Conservation (phyloP, 2,888 invertebrate species). For the Scrobipalpa atriplicella region DNA sequence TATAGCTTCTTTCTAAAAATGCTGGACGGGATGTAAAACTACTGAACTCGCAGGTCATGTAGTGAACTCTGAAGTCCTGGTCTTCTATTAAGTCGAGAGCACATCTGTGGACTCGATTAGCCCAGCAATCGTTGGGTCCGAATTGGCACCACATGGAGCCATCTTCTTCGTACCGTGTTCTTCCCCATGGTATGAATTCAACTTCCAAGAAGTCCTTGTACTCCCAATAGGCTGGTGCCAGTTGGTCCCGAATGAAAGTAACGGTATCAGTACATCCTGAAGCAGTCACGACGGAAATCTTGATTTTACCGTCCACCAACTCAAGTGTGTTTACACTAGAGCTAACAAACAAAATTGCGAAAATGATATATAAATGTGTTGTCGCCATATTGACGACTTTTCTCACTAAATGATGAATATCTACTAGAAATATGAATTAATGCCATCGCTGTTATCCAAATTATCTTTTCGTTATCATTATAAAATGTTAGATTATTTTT, state of each 20-base stretch:
- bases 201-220: slow-evolving; percentile 62
- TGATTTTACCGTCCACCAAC: slow-evolving; percentile 61
- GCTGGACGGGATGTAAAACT: slow-evolving; percentile 46
- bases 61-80: slow-evolving; percentile 59
- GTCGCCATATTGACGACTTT: slow-evolving; percentile 23
- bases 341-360: neutral
- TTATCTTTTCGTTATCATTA: neutral
- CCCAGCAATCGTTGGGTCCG: slow-evolving; percentile 63
- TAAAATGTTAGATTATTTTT: neutral
- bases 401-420: neutral
- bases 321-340: slow-evolving; percentile 42
- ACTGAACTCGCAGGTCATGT: slow-evolving; percentile 69
- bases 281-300: slow-evolving; percentile 61
- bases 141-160: slow-evolving; percentile 61
- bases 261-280: slow-evolving; percentile 65
- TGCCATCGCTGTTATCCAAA: neutral
- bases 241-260: slow-evolving; percentile 52
- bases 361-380: neutral
- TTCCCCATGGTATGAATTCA: slow-evolving; percentile 75
- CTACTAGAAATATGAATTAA: neutral
- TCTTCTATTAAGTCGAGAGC: slow-evolving; percentile 56
- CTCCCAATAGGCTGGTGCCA: slow-evolving; percentile 53
- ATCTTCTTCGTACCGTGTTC: slow-evolving; percentile 50
- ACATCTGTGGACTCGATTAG: slow-evolving; percentile 71
- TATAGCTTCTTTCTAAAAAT: slow-evolving; percentile 50